Evolutionary conservation across 2,888 invertebrate genomes (phyloP), one percentile per base, ranked within the genome.

Genomic region (Campopleginae sp.): DNA sequence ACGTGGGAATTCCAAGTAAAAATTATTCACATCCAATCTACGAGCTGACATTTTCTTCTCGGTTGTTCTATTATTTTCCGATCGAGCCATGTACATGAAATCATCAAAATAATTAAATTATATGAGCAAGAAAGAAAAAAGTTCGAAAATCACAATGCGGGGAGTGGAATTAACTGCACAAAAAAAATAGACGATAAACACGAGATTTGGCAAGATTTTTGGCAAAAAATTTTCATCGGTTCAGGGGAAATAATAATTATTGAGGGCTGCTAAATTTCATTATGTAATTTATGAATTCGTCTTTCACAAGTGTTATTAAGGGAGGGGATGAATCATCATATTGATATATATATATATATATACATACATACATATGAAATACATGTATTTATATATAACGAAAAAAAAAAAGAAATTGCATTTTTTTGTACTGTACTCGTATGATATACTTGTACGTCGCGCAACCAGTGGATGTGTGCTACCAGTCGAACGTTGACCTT

Each of bases 391-490:
- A 74, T 61, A 74, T 58, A 74, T 58, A 42, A 51, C 51, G 63
- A 70, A 78, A 54, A 54, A 71, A 38, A 48, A 89, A 87, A 88
- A 87, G 89, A 87, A 91, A 84, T 91, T 92, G 92, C 91, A 92
- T 91, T 92, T 92, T 88, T 92, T 88, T 92, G 91, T 92, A 90
- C 86, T 87, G 89, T 90, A 89, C 83, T 88, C 88, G 89, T 90
- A 90, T 89, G 88, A 86, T 82, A 87, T 88, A 88, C 86, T 86
- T 88, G 88, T 89, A 89, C 89, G 88, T 87, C 90, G 88, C 88
- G 89, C 89, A 89, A 88, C 87, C 89, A 89, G 87, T 92, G 89
- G 90, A 91, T 92, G 91, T 92, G 88, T 92, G 92, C 91, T 92
- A 91, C 86, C 88, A 88, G 90, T 88, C 89, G 88, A 90, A 84